These are phyloP conservation scores for Eolophus roseicapilla DNA, from an alignment of 2,113 vertebrate species.

Conservation along the genomic window DNA sequence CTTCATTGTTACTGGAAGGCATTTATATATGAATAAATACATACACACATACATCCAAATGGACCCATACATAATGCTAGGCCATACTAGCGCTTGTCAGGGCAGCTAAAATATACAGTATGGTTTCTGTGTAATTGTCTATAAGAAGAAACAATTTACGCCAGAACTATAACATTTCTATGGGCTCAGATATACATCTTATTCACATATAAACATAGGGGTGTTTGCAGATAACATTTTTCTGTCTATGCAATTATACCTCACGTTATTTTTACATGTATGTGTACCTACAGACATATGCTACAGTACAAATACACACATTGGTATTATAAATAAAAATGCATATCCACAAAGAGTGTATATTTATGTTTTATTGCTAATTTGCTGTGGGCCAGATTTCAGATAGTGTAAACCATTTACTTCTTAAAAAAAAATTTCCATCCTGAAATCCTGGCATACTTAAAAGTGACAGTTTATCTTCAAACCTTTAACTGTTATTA, in stretches of 20 bases:
- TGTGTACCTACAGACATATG: not conserved
- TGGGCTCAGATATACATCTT: not conserved
- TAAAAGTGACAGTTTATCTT: not conserved
- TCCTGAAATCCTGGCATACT: not conserved
- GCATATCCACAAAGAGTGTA: not conserved
- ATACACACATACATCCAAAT: not conserved
- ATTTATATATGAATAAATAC: not conserved
- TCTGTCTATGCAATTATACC: not conserved
- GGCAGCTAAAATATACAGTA: not conserved
- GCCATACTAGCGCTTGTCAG: not conserved
- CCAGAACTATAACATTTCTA: not conserved
- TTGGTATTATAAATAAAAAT: not conserved
- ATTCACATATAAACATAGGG: not conserved
- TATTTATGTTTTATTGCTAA: not conserved
- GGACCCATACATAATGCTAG: not conserved
- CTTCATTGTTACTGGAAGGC: not conserved
- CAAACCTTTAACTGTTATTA: not conserved
- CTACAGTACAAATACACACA: not conserved
- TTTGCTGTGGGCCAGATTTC: not conserved
- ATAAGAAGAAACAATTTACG: not conserved
- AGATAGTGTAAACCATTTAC: not conserved
- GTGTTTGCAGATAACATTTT: not conserved
- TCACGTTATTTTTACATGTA: not conserved
- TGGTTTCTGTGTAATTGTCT: not conserved
- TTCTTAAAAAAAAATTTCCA: not conserved